phyloP scores from a whole-genome alignment of 1,140 invertebrate genomes.

The Papilio helenus region DNA sequence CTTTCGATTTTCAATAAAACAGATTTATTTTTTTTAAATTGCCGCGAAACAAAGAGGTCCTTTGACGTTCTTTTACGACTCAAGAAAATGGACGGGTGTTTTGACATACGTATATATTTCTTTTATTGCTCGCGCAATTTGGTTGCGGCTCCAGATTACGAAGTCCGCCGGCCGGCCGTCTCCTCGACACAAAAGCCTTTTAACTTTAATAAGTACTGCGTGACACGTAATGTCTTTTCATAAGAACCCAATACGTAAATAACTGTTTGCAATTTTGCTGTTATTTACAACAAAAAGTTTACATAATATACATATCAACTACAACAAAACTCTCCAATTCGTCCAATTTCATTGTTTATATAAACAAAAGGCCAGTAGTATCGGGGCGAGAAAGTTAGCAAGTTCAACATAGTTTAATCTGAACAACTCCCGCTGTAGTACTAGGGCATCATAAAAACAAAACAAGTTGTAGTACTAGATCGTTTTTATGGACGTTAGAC shows the following conservation, averaged over 20 bases:
- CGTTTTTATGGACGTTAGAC: conserved; percentile 57
- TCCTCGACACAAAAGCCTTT: conserved; percentile 42
- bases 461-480: conserved; percentile 53
- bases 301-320: conserved; percentile 8
- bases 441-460: conserved; percentile 52
- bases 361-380: conserved; percentile 1
- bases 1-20: conserved; percentile 45
- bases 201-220: conserved; percentile 51
- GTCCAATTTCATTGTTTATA: conserved; percentile 18
- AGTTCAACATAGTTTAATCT: conserved; percentile 1
- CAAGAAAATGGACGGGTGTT: conserved; percentile 55
- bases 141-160: conserved; percentile 47
- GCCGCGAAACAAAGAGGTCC: conserved; percentile 55
- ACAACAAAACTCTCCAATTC: background rate
- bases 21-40: conserved; percentile 57
- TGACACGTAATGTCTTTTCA: conserved; percentile 40
- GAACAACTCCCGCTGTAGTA: conserved; percentile 26
- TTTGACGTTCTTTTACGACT: conserved; percentile 51
- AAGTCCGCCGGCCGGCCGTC: conserved; percentile 43
- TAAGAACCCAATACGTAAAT: conserved; percentile 20
- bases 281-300: conserved; percentile 13
- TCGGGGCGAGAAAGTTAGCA: conserved; percentile 7
- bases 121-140: conserved; percentile 64
- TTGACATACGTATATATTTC: conserved; percentile 62
- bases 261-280: conserved; percentile 25